Base-by-base conservation (phyloP, 2,797 vertebrate genomes). In the Setipinna tenuifilis region DNA sequence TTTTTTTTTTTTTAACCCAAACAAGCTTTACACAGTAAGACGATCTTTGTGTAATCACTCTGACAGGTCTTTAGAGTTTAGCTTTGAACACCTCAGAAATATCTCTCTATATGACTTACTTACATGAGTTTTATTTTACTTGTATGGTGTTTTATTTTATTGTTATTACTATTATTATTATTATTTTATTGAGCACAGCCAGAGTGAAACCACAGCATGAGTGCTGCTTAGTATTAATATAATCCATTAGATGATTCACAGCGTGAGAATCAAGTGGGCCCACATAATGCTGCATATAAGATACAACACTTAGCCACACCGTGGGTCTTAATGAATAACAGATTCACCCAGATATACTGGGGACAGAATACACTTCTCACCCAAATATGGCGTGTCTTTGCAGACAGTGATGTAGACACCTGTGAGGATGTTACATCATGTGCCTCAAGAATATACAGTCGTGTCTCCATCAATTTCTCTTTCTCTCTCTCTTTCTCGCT, bases 251-350 rank as follows among this genome's bases (percentile, higher is more conserved):
- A 89, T 91, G 91, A 91, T 92, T 94, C 91, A 91, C 91, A 91
- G 92, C 90, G 89, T 87, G 90, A 91, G 92, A 90, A 84, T 89
- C 86, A 86, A 90, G 89, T 83, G 83, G 90, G 89, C 89, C 85
- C 92, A 92, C 91, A 91, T 92, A 92, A 93, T 93, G 90, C 90
- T 87, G 89, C 12, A 93, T 90, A 90, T 91, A 92, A 93, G 93
- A 89, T 91, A 89, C 88, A 92, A 93, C 86, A 86, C 89, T 85
- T 16, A 84, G 90, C 88, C 92, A 89, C 89, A 92, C 86, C 89
- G 90, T 89, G 91, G 90, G 91, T 93, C 91, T 92, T 91, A 84
- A 87, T 87, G 91, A 92, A 82, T 89, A 90, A 92, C 91, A 92
- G 91, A 94, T 92, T 88, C 83, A 87, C 62, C 9, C 87, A 90